Percentiles rank a stretch among this genome's conserved stretches.
phyloP scores from a whole-genome alignment of 2,888 invertebrate genomes.

The Dolomedes plantarius region DNA sequence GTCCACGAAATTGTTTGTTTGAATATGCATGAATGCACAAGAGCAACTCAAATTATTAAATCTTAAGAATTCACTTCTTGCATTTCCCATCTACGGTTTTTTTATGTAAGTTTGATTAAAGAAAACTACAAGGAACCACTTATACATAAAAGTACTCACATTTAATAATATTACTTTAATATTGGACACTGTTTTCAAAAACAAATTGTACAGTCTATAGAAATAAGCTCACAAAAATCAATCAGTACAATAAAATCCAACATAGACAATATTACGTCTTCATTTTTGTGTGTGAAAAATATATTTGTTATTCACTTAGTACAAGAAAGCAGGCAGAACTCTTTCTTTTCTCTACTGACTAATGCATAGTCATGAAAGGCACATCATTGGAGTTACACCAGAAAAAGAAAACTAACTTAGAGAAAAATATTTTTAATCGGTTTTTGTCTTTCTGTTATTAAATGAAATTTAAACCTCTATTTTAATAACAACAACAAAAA shows the following conservation, averaged over 20 bases:
- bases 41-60: too few relatives aligned
- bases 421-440: not conserved
- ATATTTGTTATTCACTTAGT: conserved; percentile 12
- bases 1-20: too few relatives aligned
- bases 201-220: conserved; percentile 13
- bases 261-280: conserved; percentile 1
- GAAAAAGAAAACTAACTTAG: not conserved
- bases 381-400: conserved; percentile 21
- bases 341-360: conserved; percentile 13
- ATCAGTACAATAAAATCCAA: conserved; percentile 7
- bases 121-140: not conserved
- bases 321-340: conserved; percentile 4
- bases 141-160: conserved; percentile 9
- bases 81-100: too few relatives aligned
- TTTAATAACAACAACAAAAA: too few relatives aligned
- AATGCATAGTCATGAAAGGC: conserved; percentile 28
- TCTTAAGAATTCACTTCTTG: too few relatives aligned
- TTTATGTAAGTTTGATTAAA: too few relatives aligned
- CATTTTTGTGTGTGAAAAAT: conserved; percentile 14
- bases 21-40: too few relatives aligned
- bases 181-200: conserved; percentile 4
- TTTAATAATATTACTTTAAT: conserved; percentile 11
- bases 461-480: too few relatives aligned
- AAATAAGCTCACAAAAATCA: conserved; percentile 14
- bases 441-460: too few relatives aligned